Conservation (phyloP, 2,888 invertebrate species). For the Poecilus cupreus region DNA sequence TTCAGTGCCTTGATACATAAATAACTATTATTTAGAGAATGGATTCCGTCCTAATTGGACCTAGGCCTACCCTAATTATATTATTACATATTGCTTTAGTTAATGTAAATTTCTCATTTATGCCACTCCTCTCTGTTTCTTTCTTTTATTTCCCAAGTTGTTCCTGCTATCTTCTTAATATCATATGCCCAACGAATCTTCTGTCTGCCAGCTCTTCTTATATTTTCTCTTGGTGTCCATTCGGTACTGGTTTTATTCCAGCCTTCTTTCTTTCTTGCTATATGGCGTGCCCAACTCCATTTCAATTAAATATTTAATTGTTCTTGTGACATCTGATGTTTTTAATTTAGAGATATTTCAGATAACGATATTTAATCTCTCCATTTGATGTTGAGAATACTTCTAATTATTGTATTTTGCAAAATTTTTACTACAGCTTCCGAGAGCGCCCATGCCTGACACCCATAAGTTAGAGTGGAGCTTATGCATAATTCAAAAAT, state of each 20-base stretch:
- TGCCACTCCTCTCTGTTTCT: too few species aligned
- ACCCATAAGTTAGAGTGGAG: neutral
- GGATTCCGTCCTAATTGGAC: too few species aligned
- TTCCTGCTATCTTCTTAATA: too few species aligned
- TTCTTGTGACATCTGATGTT: neutral
- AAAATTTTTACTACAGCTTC: too few species aligned
- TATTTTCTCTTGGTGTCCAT: neutral
- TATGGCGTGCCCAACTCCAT: neutral
- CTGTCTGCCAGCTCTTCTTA: neutral
- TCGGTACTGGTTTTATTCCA: neutral
- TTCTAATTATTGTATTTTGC: neutral
- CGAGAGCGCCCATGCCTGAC: neutral
- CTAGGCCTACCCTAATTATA: too few species aligned
- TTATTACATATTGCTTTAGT: too few species aligned
- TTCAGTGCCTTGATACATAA: too few species aligned
- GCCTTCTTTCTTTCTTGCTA: neutral
- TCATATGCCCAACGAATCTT: too few species aligned
- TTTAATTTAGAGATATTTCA: neutral
- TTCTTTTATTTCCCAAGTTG: too few species aligned
- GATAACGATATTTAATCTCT: neutral
- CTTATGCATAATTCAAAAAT: neutral
- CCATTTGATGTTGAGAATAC: neutral
- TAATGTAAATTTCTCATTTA: too few species aligned
- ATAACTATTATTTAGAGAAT: too few species aligned
- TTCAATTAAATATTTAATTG: neutral